These are phyloP conservation scores for Galerucella nymphaeae DNA, from an alignment of 2,888 invertebrate species.

Conservation along the genomic window DNA sequence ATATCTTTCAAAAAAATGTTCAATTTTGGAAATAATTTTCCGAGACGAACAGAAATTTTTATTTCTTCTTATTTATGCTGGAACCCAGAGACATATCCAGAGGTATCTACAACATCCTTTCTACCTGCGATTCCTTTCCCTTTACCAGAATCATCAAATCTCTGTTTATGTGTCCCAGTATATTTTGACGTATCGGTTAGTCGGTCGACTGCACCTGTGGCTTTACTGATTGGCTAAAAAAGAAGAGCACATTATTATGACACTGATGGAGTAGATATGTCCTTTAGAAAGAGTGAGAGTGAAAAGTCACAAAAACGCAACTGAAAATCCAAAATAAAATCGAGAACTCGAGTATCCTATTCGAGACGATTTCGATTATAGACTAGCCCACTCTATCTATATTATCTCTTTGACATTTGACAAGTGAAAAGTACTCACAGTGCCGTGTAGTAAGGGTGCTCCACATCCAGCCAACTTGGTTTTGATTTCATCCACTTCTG, in stretches of 20 bases:
- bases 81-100: conserved; percentile 88
- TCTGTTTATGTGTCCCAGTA: conserved; percentile 88
- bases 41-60: not conserved
- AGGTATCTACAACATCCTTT: conserved; percentile 72
- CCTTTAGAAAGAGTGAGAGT: too few relatives aligned
- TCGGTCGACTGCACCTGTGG: conserved; percentile 73
- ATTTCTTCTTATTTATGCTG: conserved; percentile 71
- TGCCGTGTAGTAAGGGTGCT: conserved; percentile 74
- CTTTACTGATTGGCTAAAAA: conserved; percentile 57
- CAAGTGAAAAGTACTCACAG: conserved; percentile 62
- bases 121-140: conserved; percentile 88
- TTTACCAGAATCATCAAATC: conserved; percentile 86
- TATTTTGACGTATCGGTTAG: conserved; percentile 89
- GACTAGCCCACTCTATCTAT: too few relatives aligned
- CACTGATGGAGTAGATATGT: too few relatives aligned
- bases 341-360: too few relatives aligned
- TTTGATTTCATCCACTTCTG: conserved; percentile 82
- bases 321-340: too few relatives aligned
- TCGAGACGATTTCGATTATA: too few relatives aligned
- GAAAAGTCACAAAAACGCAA: too few relatives aligned
- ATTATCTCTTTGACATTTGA: too few relatives aligned
- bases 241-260: conserved; percentile 32
- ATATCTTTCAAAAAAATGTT: not conserved
- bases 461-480: conserved; percentile 84
- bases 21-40: not conserved